These are phyloP conservation scores for Gymnocephalus cernua DNA, from an alignment of 2,113 vertebrate genomes.

Conservation along the genomic window DNA sequence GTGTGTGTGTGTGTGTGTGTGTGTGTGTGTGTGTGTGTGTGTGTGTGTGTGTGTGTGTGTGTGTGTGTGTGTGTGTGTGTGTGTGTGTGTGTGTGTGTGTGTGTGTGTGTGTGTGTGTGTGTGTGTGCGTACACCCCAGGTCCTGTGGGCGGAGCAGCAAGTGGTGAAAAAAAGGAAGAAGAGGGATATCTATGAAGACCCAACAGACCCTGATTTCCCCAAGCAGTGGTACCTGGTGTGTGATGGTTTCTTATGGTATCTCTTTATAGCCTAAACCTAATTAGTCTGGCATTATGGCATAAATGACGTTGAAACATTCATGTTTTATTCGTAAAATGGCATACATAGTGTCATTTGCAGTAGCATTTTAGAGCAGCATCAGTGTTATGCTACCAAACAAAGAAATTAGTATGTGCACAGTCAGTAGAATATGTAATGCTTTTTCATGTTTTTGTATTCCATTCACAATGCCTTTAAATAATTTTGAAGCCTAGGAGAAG, in stretches of 20 bases:
- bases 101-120: not conserved
- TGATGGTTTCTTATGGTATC: constrained; percentile 33
- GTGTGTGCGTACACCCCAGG: constrained; percentile 76
- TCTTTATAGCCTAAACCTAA: not conserved
- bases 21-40: constrained; percentile 14
- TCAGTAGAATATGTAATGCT: not conserved
- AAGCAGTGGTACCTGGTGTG: constrained; percentile 99
- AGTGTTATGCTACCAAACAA: not conserved
- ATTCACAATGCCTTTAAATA: constrained; percentile 5
- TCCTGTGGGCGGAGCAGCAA: constrained; percentile 95
- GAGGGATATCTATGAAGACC: constrained; percentile 90
- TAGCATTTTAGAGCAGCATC: not conserved
- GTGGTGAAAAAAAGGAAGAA: constrained; percentile 90
- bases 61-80: constrained; percentile 1
- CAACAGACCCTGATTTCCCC: constrained; percentile 92
- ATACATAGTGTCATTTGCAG: not conserved
- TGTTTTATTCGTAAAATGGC: not conserved
- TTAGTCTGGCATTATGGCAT: not conserved
- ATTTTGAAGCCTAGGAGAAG: not conserved
- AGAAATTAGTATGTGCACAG: not conserved
- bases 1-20: constrained; percentile 24
- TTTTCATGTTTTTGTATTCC: constrained; percentile 5
- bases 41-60: not conserved
- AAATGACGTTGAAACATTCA: not conserved
- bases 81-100: constrained; percentile 18